Evolutionary conservation across 1,140 invertebrate genomes (phyloP), one percentile per base, ranked within the genome.

Genomic region (Trichonephila clavata): DNA sequence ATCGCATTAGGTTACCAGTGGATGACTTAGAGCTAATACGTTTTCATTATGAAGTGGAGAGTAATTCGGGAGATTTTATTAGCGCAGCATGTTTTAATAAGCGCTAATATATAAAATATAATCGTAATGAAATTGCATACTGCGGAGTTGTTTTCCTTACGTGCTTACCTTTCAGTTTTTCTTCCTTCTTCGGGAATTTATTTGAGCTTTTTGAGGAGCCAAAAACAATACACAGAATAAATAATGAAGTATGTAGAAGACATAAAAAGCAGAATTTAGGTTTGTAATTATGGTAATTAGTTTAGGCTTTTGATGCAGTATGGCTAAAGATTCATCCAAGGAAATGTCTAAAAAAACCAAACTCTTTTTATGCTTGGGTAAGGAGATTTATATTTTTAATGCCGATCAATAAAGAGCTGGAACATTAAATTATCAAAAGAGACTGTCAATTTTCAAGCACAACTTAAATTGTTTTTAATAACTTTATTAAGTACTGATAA

Each of bases 101-200:
- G 81, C 81, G 21, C 43, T 39, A 60, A 61, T 63, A 7, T 86
- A 61, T 86, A 61, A 86, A 86, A 86, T 86, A 86, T 63, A 86
- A 61, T 63, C 84, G 50, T 27, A 86, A 86, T 86, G 84, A 86
- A 86, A 86, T 39, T 60, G 84, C 84, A 86, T 86, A 39, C 32
- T 39, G 32, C 32, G 71, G 71, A 77, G 16, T 86, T 86, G 81
- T 83, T 83, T 83, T 83, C 20, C 13, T 57, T 24, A 21, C 13
- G 81, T 20, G 43, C 81, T 83, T 39, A 32, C 71, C 71, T 77
- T 32, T 77, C 59, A 43, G 21, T 57, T 57, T 83, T 83, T n/a
- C 4, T 77, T 77, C 32, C 32, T 77, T 77, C 20, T 14, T 10
- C 21, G 13, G 21, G 18, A 14, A 50, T 83, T 16, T 18, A n/a